phyloP scores from a whole-genome alignment of 2,113 vertebrate species.

The Plecturocebus donacophilus region DNA sequence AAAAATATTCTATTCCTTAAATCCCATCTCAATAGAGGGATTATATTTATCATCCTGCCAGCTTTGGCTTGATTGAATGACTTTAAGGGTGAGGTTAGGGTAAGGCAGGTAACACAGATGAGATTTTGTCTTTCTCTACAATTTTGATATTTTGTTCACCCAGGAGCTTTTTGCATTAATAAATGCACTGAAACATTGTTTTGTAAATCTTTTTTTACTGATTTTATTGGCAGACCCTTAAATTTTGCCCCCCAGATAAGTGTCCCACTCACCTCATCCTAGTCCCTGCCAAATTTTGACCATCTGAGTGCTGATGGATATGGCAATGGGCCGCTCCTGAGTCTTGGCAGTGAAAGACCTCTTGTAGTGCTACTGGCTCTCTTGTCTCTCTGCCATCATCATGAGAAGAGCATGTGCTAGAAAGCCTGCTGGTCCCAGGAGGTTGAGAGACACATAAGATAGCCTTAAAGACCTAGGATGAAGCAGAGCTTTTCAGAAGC shows the following conservation, averaged over 20 bases:
- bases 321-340: neutral
- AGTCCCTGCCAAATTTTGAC: neutral
- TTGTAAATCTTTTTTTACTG: neutral
- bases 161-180: neutral
- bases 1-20: neutral
- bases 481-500: neutral
- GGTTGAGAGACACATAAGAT: neutral
- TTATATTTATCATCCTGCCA: neutral
- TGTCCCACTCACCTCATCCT: neutral
- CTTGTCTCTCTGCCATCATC: neutral
- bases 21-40: neutral
- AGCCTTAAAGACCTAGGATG: neutral
- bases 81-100: neutral
- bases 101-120: neutral
- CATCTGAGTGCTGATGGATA: neutral
- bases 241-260: neutral
- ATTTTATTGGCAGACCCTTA: neutral
- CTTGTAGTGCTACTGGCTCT: neutral
- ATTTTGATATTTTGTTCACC: neutral
- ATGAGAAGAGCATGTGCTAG: neutral
- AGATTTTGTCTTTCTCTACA: neutral
- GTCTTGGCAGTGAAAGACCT: neutral
- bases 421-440: neutral
- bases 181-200: neutral
- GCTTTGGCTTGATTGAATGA: neutral